These are phyloP conservation scores for Falco cherrug DNA, from an alignment of 2,797 vertebrate genomes.

Conservation along the genomic window DNA sequence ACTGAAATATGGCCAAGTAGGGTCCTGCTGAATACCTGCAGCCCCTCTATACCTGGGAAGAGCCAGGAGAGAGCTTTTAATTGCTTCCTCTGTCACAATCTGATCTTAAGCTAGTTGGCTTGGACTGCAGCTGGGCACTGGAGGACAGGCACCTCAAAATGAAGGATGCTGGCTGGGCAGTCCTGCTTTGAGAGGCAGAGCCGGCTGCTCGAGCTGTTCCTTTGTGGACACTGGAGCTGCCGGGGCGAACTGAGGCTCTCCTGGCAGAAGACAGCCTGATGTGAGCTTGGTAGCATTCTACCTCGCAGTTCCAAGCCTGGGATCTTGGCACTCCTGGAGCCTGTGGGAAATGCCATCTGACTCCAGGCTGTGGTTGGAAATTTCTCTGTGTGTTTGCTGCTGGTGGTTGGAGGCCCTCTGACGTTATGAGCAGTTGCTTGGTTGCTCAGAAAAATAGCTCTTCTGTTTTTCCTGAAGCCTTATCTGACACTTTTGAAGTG, in stretches of 20 bases:
- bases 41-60: neutral
- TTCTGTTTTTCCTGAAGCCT: neutral
- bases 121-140: neutral
- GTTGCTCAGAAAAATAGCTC: neutral
- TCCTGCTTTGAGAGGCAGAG: neutral
- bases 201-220: neutral
- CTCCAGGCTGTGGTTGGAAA: neutral
- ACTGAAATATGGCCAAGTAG: neutral
- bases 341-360: neutral
- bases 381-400: neutral
- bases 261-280: neutral
- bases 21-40: neutral
- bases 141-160: neutral
- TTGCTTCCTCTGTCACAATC: neutral
- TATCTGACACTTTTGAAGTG: neutral
- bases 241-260: neutral
- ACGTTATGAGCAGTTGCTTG: neutral
- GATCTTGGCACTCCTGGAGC: neutral
- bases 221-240: neutral
- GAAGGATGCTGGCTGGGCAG: neutral
- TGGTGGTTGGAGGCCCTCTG: neutral
- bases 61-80: neutral
- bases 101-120: neutral
- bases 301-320: neutral
- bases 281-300: neutral